phyloP scores from a whole-genome alignment of 2,888 invertebrate genomes.

The Morinoia aosen region DNA sequence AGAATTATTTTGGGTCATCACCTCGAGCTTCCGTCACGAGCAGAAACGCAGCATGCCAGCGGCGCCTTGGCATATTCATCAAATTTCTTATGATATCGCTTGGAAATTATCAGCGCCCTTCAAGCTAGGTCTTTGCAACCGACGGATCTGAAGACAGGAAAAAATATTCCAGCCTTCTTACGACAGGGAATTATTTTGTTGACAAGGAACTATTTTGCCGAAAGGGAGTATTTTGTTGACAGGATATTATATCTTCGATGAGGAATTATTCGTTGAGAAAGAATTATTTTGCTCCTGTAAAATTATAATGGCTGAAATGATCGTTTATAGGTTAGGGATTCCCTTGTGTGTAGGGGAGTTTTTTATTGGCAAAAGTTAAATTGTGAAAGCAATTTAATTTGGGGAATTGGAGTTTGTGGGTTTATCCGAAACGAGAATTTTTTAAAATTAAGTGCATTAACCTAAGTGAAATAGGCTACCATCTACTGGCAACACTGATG shows the following conservation, averaged over 20 bases:
- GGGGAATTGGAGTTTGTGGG: too few relatives aligned
- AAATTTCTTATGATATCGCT: constrained; percentile 8
- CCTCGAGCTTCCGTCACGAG: background rate
- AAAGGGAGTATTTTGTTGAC: background rate
- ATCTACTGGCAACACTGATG: too few relatives aligned
- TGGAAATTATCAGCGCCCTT: background rate
- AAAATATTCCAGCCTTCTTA: background rate
- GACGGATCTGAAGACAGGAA: background rate
- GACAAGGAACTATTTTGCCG: background rate
- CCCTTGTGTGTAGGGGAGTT: too few relatives aligned
- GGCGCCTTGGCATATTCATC: background rate
- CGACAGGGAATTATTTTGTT: background rate
- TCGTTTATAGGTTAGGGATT: background rate
- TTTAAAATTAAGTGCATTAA: too few relatives aligned
- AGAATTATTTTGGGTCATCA: background rate
- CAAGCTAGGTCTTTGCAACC: background rate
- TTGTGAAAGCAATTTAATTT: too few relatives aligned
- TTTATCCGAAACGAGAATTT: too few relatives aligned
- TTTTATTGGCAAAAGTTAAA: too few relatives aligned
- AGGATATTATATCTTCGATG: background rate
- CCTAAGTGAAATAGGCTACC: too few relatives aligned
- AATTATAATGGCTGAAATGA: background rate
- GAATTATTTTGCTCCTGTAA: background rate
- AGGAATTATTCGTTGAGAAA: background rate
- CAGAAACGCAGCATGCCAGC: background rate